Conservation (phyloP, 2,888 invertebrate genomes). For the Argyresthia albistria region DNA sequence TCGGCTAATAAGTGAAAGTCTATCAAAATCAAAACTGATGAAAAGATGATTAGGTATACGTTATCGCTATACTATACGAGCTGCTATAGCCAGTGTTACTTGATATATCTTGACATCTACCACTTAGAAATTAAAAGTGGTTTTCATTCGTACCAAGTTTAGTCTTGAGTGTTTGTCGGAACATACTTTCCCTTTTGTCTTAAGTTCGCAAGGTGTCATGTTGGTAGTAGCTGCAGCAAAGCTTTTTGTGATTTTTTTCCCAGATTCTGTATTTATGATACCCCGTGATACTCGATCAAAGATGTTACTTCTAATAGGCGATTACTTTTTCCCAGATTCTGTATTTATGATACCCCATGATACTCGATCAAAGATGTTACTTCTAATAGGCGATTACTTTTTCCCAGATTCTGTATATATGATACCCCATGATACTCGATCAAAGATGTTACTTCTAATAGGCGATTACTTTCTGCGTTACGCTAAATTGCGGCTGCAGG, state of each 20-base stretch:
- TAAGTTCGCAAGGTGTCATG: slow-evolving; percentile 3
- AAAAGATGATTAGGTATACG: background rate
- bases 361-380: background rate
- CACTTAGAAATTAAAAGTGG: no score
- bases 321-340: background rate
- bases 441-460: no score
- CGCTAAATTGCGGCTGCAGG: no score
- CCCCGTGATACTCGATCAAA: background rate
- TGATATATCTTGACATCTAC: no score
- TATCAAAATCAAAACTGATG: background rate
- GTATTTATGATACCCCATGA: background rate
- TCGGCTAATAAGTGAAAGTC: slow-evolving; percentile 1
- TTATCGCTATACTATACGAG: no score
- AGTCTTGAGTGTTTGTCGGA: background rate
- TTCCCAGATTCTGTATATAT: background rate
- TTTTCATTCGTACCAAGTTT: no score
- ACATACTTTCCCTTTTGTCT: slow-evolving; percentile 3
- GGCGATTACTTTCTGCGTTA: no score
- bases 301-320: no score
- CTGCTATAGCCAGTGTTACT: no score
- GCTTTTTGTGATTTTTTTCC: background rate
- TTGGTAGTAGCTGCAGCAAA: background rate
- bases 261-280: background rate
- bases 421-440: background rate
- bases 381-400: background rate